Evolutionary conservation across 2,888 invertebrate species (phyloP).

Genomic region (Barypeithes pellucidus): DNA sequence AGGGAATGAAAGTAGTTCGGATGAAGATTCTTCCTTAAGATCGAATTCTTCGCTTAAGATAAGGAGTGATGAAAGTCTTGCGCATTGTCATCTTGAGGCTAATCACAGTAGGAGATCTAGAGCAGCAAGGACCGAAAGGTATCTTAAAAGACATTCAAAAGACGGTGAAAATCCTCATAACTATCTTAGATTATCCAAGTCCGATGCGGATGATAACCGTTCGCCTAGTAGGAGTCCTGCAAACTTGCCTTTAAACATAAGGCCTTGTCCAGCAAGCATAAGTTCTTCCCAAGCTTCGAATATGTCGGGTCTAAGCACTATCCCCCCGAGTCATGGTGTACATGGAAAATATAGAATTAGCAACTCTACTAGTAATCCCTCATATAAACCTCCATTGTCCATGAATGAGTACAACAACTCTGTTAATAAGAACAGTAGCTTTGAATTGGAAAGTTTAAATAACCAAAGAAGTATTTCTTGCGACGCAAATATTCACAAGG

Average conservation of each 20-base stretch:
- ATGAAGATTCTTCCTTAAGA: slow-evolving; percentile 81
- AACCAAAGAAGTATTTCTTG: slow-evolving; percentile 67
- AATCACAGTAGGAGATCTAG: slow-evolving; percentile 77
- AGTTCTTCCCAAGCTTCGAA: slow-evolving; percentile 61
- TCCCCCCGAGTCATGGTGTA: slow-evolving; percentile 62
- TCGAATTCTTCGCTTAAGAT: slow-evolving; percentile 80
- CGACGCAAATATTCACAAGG: slow-evolving; percentile 67
- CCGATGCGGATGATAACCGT: slow-evolving; percentile 64
- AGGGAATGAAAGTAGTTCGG: slow-evolving; percentile 79
- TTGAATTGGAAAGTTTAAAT: slow-evolving; percentile 52
- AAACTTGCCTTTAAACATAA: slow-evolving; percentile 55
- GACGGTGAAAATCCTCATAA: slow-evolving; percentile 77
- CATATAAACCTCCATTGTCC: slow-evolving; percentile 63
- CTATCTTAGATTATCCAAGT: slow-evolving; percentile 63
- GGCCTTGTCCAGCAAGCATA: slow-evolving; percentile 57
- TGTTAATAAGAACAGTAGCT: slow-evolving; percentile 50
- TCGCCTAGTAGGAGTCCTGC: slow-evolving; percentile 64
- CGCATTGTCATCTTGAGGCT: slow-evolving; percentile 66
- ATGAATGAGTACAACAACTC: slow-evolving; percentile 65
- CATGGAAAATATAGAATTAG: slow-evolving; percentile 62
- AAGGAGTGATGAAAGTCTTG: slow-evolving; percentile 80
- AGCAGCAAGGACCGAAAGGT: slow-evolving; percentile 85
- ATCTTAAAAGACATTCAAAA: slow-evolving; percentile 82
- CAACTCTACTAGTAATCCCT: slow-evolving; percentile 64
- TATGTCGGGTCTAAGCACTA: slow-evolving; percentile 67